These are phyloP conservation scores for Aurelia sp. DNA, from an alignment of 30 jellyfish, hydroid and myxozoan genomes.

Conservation along the genomic window DNA sequence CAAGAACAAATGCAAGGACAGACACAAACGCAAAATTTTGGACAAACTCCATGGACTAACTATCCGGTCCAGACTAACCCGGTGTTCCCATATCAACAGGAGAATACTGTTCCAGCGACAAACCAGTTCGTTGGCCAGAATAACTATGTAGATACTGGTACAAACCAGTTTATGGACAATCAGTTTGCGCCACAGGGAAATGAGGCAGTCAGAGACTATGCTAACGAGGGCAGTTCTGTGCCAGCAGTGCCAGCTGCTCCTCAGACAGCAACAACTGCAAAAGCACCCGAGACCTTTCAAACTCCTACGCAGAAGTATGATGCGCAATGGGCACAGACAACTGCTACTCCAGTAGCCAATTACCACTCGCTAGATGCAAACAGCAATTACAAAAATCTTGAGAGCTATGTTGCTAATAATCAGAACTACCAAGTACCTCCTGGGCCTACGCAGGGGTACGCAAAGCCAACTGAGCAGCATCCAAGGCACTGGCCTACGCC, in stretches of 20 bases:
- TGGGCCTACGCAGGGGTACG: not conserved
- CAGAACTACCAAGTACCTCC: not conserved
- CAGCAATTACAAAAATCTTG: not conserved
- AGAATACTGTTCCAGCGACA: conserved; percentile 1
- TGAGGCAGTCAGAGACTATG: not conserved
- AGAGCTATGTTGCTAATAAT: conserved; percentile 1
- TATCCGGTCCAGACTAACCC: conserved; percentile 60
- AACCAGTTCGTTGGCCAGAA: not conserved
- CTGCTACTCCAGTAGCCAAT: not conserved
- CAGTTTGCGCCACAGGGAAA: not conserved
- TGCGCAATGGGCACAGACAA: conserved; percentile 8
- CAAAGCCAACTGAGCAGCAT: conserved; percentile 28
- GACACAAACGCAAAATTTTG: not conserved
- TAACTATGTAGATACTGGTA: not conserved
- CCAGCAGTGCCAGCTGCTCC: not conserved
- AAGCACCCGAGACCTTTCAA: conserved; percentile 10
- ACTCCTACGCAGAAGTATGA: not conserved
- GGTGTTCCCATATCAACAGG: conserved; percentile 58
- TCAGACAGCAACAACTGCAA: conserved; percentile 54
- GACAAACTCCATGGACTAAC: conserved; percentile 56
- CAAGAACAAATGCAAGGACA: conserved; percentile 36
- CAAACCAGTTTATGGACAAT: not conserved
- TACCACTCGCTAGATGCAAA: not conserved
- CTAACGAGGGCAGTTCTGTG: not conserved
- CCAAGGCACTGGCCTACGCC: conserved; percentile 68